Base-by-base conservation (phyloP, 2,888 invertebrate genomes). In the Lysandra coridon region DNA sequence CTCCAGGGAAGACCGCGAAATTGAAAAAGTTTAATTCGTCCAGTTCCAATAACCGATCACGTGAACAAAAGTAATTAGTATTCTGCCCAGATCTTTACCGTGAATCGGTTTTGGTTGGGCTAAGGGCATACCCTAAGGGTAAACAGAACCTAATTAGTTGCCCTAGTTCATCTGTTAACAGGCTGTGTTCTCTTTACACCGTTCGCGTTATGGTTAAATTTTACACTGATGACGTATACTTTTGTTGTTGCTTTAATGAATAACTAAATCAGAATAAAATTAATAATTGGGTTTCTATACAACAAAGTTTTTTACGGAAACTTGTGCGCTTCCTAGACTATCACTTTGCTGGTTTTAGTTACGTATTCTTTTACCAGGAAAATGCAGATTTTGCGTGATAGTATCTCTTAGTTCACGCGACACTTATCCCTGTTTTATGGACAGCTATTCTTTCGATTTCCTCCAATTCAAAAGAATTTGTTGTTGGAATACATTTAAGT, bases 1-100 rank as follows among this genome's bases (percentile, higher is more conserved):
- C 82, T 83, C 82, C 69, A 79, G 79, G 78, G 79, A 80, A 82
- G 83, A 83, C 83, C 83, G 82, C 80, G 57, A 81, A 84, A 90
- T 90, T 90, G 90, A 89, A 90, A 90, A 90, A 90, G 88, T 90
- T 90, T 87, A 84, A 87, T 87, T 87, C 82, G 80, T 80, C 88
- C 88, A 79, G 88, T 86, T 84, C 83, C 81, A 83, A 83, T 82
- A 82, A 80, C 81, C 81, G 80, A 62, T 81, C 81, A 79, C n/a
- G 30, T 33, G 17, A 53, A 75, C 14, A 64, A 69, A 69, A 33
- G 14, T 69, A 69, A 69, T 69, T 69, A 69, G 30, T 64, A 64
- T 64, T 64, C 64, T 64, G 12, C 64, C 6, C 3, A 30, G 7
- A 64, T 30, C 64, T 12, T 64, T 30, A 23, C 30, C 23, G 12